These are phyloP conservation scores for Xestoiulus laeticollis DNA, from an alignment of 2,888 invertebrate species.

Conservation along the genomic window DNA sequence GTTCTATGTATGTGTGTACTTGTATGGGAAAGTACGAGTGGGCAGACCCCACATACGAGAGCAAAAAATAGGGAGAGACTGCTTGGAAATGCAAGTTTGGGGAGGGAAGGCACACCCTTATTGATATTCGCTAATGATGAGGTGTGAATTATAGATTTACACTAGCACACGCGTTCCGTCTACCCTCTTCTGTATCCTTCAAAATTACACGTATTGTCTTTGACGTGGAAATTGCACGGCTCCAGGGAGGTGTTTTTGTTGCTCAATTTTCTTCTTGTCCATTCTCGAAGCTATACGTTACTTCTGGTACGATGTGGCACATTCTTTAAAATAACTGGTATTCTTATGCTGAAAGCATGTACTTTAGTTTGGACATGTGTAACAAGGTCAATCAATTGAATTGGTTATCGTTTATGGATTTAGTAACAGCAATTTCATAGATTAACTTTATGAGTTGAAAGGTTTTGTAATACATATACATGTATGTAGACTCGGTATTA, in stretches of 20 bases:
- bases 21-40: background rate
- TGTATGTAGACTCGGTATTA: no score
- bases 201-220: background rate
- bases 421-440: no score
- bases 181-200: background rate
- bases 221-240: background rate
- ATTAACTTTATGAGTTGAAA: no score
- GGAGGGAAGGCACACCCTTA: conserved; percentile 7
- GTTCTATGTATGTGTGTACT: background rate
- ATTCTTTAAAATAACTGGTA: no score
- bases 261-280: background rate
- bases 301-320: no score
- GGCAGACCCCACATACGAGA: no score
- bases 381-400: no score
- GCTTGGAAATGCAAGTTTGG: background rate
- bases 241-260: background rate
- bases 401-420: no score
- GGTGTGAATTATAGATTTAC: conserved; percentile 37
- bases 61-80: background rate
- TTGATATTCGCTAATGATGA: conserved; percentile 28
- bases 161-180: background rate
- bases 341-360: no score
- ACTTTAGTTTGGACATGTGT: no score
- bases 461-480: no score
- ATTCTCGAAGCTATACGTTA: background rate